These are phyloP conservation scores for Channa striata DNA, from an alignment of 2,797 vertebrate species.

Conservation along the genomic window DNA sequence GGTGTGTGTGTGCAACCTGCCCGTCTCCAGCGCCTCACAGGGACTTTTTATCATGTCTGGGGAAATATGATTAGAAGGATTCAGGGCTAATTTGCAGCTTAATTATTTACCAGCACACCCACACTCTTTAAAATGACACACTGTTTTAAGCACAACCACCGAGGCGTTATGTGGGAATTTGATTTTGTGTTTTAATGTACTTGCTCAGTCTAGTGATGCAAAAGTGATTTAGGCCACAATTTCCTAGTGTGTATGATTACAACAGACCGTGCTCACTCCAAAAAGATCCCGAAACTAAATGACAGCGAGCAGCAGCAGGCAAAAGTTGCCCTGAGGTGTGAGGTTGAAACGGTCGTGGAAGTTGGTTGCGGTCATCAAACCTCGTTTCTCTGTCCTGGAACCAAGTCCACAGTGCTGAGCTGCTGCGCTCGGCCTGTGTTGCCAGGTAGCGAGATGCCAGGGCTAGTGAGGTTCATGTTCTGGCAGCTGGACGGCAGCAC, in stretches of 20 bases:
- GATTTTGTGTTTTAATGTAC: no score
- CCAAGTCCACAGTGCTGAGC: constrained; percentile 1
- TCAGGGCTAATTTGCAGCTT: constrained; percentile 23
- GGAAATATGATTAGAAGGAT: constrained; percentile 23
- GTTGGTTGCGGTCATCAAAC: constrained; percentile 5
- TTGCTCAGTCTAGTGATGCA: no score
- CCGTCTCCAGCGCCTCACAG: constrained; percentile 22
- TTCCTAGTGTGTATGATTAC: no score
- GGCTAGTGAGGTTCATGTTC: constrained; percentile 30
- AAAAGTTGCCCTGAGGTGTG: no score
- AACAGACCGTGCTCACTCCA: no score
- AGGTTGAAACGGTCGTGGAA: no score
- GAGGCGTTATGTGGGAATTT: background rate
- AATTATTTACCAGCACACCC: constrained; percentile 20
- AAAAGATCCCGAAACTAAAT: no score
- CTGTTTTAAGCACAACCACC: background rate
- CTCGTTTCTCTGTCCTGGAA: background rate
- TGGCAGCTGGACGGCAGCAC: constrained; percentile 59
- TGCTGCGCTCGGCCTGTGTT: constrained; percentile 9
- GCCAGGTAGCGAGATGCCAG: constrained; percentile 41
- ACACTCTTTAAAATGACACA: constrained; percentile 2
- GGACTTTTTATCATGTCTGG: constrained; percentile 34
- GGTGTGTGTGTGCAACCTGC: constrained; percentile 11
- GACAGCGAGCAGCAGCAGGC: no score
- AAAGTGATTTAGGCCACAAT: background rate